A percentile compares a stretch with the other conserved stretches of the same genome.
Conservation (phyloP, 2,113 vertebrate genomes). For the Tachuris rubrigastra region DNA sequence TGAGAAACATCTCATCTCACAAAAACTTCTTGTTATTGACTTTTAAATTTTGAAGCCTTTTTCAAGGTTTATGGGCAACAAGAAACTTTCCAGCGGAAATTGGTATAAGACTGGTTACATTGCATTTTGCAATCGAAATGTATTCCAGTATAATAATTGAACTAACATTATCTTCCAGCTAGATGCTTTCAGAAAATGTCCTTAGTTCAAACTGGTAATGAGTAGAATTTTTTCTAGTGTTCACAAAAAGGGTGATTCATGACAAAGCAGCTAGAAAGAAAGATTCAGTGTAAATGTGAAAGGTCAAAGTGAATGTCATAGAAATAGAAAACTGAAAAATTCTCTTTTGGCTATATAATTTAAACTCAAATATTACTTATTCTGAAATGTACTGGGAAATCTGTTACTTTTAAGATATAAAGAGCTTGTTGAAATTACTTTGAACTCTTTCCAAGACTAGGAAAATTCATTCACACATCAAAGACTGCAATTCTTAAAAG, state of each 20-base stretch:
- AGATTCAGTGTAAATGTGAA: neutral
- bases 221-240: neutral
- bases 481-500: neutral
- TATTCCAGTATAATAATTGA: neutral
- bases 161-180: neutral
- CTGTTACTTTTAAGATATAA: neutral
- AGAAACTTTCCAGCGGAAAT: neutral
- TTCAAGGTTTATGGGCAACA: neutral
- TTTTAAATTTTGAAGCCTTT: constrained; percentile 19
- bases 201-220: neutral
- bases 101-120: neutral
- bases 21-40: constrained; percentile 4
- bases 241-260: neutral
- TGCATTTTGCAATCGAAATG: neutral
- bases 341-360: neutral
- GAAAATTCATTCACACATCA: neutral
- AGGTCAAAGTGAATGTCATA: constrained; percentile 27
- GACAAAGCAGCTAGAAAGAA: neutral
- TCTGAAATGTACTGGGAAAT: neutral
- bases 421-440: neutral
- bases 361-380: constrained; percentile 17
- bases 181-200: neutral
- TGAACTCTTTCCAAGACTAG: constrained; percentile 22
- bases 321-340: neutral
- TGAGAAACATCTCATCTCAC: neutral